Percentiles rank a stretch among this genome's conserved stretches.
Conservation (phyloP, 2,113 vertebrate genomes). For the Lathamus discolor region DNA sequence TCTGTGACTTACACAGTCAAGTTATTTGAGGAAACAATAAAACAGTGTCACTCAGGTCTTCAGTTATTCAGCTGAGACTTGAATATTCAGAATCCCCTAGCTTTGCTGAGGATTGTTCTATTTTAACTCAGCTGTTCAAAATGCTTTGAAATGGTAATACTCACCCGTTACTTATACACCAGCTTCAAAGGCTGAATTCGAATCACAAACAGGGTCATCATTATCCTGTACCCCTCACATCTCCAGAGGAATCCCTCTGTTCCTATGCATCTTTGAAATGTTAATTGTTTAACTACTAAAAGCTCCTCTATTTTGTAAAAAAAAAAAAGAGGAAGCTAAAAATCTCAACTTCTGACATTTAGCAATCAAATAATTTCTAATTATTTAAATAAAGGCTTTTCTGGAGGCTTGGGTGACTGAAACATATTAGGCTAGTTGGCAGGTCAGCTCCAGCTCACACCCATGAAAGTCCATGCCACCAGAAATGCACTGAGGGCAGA, state of each 20-base stretch:
- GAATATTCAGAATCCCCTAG: conserved; percentile 20
- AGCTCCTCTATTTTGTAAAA: neutral
- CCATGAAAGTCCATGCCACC: neutral
- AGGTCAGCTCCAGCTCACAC: neutral
- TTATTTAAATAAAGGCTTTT: neutral
- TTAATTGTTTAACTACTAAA: conserved; percentile 57
- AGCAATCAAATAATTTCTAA: neutral
- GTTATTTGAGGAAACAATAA: neutral
- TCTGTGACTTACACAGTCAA: accelerated
- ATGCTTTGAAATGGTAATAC: conserved; percentile 66
- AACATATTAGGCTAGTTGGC: neutral
- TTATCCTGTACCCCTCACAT: conserved; percentile 26
- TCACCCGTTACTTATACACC: neutral
- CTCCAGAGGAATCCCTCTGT: conserved; percentile 50
- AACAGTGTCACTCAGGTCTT: neutral
- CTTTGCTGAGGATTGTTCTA: conserved; percentile 53
- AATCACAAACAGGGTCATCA: conserved; percentile 39
- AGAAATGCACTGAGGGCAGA: neutral
- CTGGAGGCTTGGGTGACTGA: neutral
- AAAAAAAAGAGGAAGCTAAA: neutral
- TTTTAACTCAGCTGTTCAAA: conserved; percentile 40
- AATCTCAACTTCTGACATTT: neutral
- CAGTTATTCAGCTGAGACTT: conserved; percentile 15
- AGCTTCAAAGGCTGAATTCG: conserved; percentile 64
- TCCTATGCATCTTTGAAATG: conserved; percentile 64